These are phyloP conservation scores for Gobio occitaniae DNA, from an alignment of 2,797 vertebrate species.

Conservation along the genomic window DNA sequence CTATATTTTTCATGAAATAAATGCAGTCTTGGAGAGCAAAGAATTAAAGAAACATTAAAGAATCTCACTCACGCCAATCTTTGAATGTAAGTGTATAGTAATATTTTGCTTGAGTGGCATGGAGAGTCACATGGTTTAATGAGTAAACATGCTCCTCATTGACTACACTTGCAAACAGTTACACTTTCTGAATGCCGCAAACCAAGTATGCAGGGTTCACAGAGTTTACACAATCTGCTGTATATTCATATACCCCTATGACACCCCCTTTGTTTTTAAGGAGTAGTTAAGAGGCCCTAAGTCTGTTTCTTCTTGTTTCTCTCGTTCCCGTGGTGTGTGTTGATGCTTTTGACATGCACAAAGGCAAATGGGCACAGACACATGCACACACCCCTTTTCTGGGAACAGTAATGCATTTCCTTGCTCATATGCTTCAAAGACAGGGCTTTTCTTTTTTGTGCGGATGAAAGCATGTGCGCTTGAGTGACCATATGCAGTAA, in stretches of 20 bases:
- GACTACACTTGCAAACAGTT: not conserved
- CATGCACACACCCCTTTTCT: conserved; percentile 29
- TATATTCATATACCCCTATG: conserved; percentile 12
- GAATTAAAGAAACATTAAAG: not conserved
- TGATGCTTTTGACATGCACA: conserved; percentile 17
- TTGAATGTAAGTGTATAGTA: not conserved
- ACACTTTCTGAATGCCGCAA: conserved; percentile 17
- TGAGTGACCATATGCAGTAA: conserved; percentile 53
- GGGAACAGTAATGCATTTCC: conserved; percentile 48
- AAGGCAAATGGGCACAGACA: conserved; percentile 33
- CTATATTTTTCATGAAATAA: not conserved
- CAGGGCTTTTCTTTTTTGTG: conserved; percentile 32
- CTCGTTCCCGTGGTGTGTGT: not conserved
- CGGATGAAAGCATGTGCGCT: conserved; percentile 27
- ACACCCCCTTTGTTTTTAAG: conserved; percentile 23
- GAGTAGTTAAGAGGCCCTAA: conserved; percentile 17
- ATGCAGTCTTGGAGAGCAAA: not conserved
- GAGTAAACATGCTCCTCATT: conserved; percentile 10
- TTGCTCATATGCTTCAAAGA: conserved; percentile 59
- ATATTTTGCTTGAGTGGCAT: not conserved
- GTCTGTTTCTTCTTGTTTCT: not conserved
- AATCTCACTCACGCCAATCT: not conserved
- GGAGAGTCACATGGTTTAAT: conserved; percentile 36
- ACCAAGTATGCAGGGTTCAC: conserved; percentile 21
- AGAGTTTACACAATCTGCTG: conserved; percentile 7